Percentiles rank a stretch among this genome's conserved stretches.
Evolutionary conservation across 2,888 invertebrate genomes (phyloP).

Genomic region (Anarsia innoxiella): DNA sequence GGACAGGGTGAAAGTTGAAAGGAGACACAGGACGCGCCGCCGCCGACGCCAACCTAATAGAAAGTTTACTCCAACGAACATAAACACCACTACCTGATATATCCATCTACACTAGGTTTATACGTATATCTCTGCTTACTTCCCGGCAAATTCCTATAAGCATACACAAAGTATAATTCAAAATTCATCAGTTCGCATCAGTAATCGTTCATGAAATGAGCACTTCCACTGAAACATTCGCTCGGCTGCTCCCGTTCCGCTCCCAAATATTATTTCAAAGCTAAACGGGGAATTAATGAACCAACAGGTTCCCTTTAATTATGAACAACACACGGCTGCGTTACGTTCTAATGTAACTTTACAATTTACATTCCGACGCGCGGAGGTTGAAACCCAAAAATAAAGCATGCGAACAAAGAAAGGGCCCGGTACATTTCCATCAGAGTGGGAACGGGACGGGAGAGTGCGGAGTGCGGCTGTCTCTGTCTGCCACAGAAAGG

Average conservation of each 20-base stretch:
- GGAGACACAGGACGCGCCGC: conserved; percentile 1
- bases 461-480: conserved; percentile 21
- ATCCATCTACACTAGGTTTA: no score
- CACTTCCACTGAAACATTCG: no score
- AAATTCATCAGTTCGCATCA: no score
- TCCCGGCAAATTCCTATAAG: no score
- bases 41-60: background rate
- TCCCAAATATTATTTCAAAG: background rate
- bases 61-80: conserved; percentile 1
- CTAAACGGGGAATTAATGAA: background rate
- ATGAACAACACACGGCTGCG: conserved; percentile 3
- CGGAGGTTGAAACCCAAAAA: conserved; percentile 25
- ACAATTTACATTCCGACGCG: conserved; percentile 3
- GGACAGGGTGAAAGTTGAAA: background rate
- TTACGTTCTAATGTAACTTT: conserved; percentile 2
- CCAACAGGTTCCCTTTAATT: conserved; percentile 3
- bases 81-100: no score
- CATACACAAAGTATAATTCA: no score
- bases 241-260: no score
- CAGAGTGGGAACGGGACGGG: no score
- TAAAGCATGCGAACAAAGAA: conserved; percentile 42
- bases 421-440: conserved; percentile 29
- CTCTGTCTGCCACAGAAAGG: conserved; percentile 39
- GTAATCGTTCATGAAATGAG: no score
- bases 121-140: no score